A percentile compares a stretch with the other conserved stretches of the same genome.
phyloP scores from a whole-genome alignment of 2,797 vertebrate genomes.

The Heteromormyrus szaboi region DNA sequence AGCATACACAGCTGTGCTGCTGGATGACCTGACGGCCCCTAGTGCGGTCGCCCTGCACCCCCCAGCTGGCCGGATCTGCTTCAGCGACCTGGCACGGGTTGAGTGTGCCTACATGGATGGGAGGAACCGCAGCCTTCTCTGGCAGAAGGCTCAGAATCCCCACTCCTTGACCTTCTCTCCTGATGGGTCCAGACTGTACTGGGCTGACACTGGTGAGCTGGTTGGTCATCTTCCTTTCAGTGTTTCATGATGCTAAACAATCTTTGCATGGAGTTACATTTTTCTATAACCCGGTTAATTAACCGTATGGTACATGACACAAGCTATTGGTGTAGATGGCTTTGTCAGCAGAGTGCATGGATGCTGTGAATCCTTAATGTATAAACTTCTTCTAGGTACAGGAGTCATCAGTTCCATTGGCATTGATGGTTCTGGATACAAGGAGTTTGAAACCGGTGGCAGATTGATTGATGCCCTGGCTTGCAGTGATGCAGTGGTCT shows the following conservation, averaged over 20 bases:
- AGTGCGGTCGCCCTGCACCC: conserved; percentile 70
- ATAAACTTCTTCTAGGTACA: conserved; percentile 38
- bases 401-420: conserved; percentile 52
- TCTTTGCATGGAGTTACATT: not conserved
- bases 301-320: not conserved
- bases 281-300: not conserved
- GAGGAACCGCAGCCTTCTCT: conserved; percentile 54
- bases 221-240: not conserved
- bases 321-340: not conserved
- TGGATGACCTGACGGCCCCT: conserved; percentile 51
- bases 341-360: not conserved
- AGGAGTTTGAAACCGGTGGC: conserved; percentile 58
- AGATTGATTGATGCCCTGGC: conserved; percentile 62
- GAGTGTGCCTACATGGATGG: conserved; percentile 82
- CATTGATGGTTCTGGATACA: conserved; percentile 66
- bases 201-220: conserved; percentile 74
- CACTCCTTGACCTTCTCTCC: conserved; percentile 64
- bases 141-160: conserved; percentile 62
- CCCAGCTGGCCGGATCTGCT: conserved; percentile 66
- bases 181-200: conserved; percentile 68
- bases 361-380: not conserved
- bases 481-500: conserved; percentile 58
- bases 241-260: not conserved
- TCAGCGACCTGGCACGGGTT: conserved; percentile 56
- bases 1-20: conserved; percentile 52